Conservation (phyloP, 2,113 vertebrate species). For the Echinops telfairi region DNA sequence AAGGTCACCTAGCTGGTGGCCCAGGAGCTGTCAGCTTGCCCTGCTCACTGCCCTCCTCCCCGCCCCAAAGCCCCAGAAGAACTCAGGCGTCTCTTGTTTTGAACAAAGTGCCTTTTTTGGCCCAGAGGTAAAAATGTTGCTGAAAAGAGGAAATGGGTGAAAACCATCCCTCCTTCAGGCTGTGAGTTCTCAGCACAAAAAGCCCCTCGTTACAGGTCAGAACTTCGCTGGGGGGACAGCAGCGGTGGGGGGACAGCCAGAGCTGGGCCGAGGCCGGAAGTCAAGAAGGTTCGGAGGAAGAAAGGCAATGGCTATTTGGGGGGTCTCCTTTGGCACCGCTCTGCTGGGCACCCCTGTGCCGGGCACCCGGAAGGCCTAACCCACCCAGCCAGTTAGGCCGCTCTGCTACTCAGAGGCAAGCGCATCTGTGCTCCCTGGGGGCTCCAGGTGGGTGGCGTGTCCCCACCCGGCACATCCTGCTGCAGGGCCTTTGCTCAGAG, state of each 20-base stretch:
- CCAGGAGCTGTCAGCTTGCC: background rate
- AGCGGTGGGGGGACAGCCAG: background rate
- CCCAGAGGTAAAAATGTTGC: constrained; percentile 39
- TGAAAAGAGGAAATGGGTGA: constrained; percentile 73
- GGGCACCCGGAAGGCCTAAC: background rate
- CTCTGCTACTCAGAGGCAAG: fast-evolving
- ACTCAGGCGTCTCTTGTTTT: constrained; percentile 45
- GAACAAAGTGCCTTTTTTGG: background rate
- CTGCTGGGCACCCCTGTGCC: background rate
- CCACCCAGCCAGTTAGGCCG: background rate
- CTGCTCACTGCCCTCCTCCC: background rate
- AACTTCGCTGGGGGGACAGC: constrained; percentile 29
- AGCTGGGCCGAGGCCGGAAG: background rate
- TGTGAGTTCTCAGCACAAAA: constrained; percentile 67
- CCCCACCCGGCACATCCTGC: fast-evolving
- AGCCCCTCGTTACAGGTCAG: constrained; percentile 29
- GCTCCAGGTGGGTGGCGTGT: background rate
- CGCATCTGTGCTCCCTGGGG: too few relatives aligned
- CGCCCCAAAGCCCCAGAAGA: background rate
- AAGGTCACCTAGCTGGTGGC: background rate
- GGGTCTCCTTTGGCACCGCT: background rate
- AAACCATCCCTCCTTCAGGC: background rate
- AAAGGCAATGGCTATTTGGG: constrained; percentile 9
- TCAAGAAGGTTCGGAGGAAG: constrained; percentile 61
- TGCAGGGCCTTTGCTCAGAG: background rate